phyloP scores from a whole-genome alignment of 2,888 invertebrate species.

The Allophyes oxyacanthae region DNA sequence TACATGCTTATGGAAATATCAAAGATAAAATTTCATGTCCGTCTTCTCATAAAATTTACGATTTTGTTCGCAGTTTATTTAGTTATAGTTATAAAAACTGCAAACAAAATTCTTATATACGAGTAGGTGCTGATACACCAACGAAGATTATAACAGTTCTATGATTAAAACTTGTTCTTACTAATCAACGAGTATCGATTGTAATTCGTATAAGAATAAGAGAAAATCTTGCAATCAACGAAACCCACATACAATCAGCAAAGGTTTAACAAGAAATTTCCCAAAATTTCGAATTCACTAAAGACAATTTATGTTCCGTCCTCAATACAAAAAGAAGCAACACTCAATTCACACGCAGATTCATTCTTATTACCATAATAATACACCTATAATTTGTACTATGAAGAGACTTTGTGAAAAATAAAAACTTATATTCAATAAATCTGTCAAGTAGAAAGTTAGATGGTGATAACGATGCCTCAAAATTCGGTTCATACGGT shows the following conservation, averaged over 20 bases:
- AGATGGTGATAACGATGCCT: conserved; percentile 42
- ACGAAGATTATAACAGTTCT: no score
- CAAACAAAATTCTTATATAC: no score
- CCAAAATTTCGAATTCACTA: conserved; percentile 37
- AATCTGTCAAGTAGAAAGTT: conserved; percentile 59
- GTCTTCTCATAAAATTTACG: no score
- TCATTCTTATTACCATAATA: conserved; percentile 58
- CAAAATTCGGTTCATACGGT: conserved; percentile 39
- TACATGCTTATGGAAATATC: no score
- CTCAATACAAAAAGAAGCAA: conserved; percentile 57
- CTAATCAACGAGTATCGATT: conserved; percentile 3
- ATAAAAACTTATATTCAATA: conserved; percentile 51
- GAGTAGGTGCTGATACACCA: no score
- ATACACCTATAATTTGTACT: conserved; percentile 59
- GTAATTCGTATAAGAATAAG: no score
- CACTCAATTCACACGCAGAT: conserved; percentile 67
- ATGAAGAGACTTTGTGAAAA: conserved; percentile 53
- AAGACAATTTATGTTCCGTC: conserved; percentile 57
- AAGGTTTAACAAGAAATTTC: conserved; percentile 20
- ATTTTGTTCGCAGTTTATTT: no score
- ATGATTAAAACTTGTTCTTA: no score
- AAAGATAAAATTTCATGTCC: no score
- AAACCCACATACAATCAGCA: conserved; percentile 11
- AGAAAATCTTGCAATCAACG: not conserved
- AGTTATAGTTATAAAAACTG: no score